A percentile compares a stretch with the other conserved stretches of the same genome.
These are phyloP conservation scores for Cotesia glomerata DNA, from an alignment of 1,140 invertebrate species.

Conservation along the genomic window DNA sequence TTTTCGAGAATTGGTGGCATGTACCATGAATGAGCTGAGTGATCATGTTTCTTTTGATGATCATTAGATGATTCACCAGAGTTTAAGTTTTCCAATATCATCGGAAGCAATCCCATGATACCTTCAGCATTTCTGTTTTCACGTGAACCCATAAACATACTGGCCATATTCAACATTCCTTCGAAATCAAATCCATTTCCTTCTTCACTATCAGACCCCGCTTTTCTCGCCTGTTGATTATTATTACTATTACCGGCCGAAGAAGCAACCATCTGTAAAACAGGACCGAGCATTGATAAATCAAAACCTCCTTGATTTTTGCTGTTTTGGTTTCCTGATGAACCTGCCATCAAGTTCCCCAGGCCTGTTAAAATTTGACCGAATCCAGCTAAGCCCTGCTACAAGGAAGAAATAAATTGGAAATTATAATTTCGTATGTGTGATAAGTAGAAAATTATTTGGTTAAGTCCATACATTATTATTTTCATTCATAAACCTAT, in stretches of 20 bases:
- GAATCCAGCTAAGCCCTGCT: conserved; percentile 35
- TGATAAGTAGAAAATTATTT: background rate
- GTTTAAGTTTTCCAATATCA: conserved; percentile 69
- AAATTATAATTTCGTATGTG: background rate
- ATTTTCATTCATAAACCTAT: conserved; percentile 52
- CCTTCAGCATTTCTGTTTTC: conserved; percentile 60
- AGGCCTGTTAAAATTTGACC: conserved; percentile 59
- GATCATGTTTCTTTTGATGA: conserved; percentile 66
- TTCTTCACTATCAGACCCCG: background rate
- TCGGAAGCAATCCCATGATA: conserved; percentile 68
- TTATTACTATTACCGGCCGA: conserved; percentile 22
- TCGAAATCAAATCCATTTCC: conserved; percentile 58
- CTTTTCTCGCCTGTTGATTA: conserved; percentile 33
- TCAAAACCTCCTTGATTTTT: conserved; percentile 63
- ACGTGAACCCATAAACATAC: conserved; percentile 64
- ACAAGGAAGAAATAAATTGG: background rate
- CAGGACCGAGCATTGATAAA: conserved; percentile 62
- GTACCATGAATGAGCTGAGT: conserved; percentile 75
- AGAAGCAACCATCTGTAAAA: conserved; percentile 63
- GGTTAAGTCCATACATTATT: conserved; percentile 14
- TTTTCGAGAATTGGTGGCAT: conserved; percentile 78
- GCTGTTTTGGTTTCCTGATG: conserved; percentile 30
- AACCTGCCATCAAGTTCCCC: conserved; percentile 59
- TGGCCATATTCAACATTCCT: conserved; percentile 68
- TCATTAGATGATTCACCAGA: conserved; percentile 53